These are phyloP conservation scores for Urocynchramus pylzowi DNA, from an alignment of 2,113 vertebrate species.

Conservation along the genomic window DNA sequence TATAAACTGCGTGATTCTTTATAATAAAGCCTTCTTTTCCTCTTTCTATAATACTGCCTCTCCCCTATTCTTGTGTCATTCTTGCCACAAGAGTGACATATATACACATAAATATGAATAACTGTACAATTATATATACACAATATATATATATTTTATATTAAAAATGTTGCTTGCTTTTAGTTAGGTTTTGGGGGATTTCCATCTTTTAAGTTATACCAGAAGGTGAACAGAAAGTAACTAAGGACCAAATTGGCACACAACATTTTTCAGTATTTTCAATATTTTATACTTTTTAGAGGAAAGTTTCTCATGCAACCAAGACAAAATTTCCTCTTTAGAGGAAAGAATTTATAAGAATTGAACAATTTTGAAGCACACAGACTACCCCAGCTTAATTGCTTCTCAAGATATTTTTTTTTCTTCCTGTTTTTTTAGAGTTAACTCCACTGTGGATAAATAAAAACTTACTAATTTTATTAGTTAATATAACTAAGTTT, in stretches of 20 bases:
- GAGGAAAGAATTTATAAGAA: not conserved
- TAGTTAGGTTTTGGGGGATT: accelerated
- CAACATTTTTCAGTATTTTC: not conserved
- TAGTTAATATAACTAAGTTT: not conserved
- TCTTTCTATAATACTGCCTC: too few relatives aligned
- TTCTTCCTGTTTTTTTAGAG: not conserved
- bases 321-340: too few relatives aligned
- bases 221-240: not conserved
- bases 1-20: too few relatives aligned
- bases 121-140: not conserved
- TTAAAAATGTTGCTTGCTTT: not conserved
- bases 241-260: not conserved
- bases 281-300: not conserved
- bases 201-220: not conserved
- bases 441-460: not conserved
- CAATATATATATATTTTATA: not conserved
- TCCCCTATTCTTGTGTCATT: too few relatives aligned
- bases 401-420: not conserved
- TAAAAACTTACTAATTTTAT: not conserved
- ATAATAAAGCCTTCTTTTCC: too few relatives aligned
- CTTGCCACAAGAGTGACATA: too few relatives aligned
- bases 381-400: not conserved
- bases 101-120: not conserved
- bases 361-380: not conserved
- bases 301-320: too few relatives aligned